phyloP scores from a whole-genome alignment of 2,113 vertebrate species.

The Sardina pilchardus region DNA sequence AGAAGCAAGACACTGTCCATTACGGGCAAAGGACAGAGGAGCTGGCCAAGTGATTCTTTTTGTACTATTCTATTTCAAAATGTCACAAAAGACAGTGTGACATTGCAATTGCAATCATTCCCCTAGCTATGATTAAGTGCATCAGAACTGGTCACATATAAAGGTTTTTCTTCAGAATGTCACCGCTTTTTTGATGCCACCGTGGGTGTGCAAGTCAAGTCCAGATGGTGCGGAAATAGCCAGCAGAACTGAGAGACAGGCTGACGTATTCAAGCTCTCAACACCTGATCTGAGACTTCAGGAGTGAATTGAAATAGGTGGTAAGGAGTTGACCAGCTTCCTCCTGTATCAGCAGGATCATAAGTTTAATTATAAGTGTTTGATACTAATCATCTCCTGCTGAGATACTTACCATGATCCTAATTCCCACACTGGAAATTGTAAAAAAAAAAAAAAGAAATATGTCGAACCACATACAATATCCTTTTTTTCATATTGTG shows the following conservation, averaged over 20 bases:
- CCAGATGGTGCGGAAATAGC: background rate
- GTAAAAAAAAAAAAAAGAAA: background rate
- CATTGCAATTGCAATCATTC: slow-evolving; percentile 54
- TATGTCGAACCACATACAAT: background rate
- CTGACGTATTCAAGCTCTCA: background rate
- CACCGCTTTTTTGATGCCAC: slow-evolving; percentile 32
- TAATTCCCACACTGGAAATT: background rate
- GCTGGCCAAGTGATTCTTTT: slow-evolving; percentile 38
- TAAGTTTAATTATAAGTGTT: background rate
- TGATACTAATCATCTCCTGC: background rate
- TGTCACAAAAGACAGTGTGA: slow-evolving; percentile 53
- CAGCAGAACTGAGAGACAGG: background rate
- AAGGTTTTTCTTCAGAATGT: slow-evolving; percentile 48
- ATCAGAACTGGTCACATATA: slow-evolving; percentile 43
- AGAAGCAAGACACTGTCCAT: background rate
- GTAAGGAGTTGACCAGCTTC: background rate
- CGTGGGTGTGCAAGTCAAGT: slow-evolving; percentile 30
- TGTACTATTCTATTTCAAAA: slow-evolving; percentile 27
- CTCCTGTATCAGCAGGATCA: background rate
- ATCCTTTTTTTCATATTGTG: too few relatives aligned
- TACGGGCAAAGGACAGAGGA: background rate
- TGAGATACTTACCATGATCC: background rate
- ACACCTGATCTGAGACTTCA: background rate
- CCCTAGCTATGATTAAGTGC: slow-evolving; percentile 48
- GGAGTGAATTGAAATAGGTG: background rate